Evolutionary conservation across 1,140 invertebrate species (phyloP), one percentile per base, ranked within the genome.

Genomic region (Cotesia chilonis): DNA sequence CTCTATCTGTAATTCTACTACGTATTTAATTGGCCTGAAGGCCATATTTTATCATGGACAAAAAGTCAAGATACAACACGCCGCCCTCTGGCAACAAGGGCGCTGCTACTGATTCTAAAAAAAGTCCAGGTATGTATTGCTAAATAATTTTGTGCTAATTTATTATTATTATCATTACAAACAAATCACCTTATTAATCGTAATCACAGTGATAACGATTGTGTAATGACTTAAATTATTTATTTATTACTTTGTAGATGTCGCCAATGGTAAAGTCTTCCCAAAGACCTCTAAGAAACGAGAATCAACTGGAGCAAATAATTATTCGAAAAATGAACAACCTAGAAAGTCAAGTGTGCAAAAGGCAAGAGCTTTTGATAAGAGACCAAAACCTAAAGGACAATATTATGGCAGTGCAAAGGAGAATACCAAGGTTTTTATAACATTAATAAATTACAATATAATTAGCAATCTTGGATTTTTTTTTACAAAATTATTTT

Each of bases 321-420:
- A 81, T 81, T 78, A 83, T 74, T 79, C 88, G 70, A 89, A 90
- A 80, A 88, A 88, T 87, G 92, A 93, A 84, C 88, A 89, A 79
- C 86, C 87, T 73, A 87, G 86, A 38, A 92, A 90, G 82, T 89
- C 88, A 67, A 83, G 84, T 77, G 86, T 89, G 81, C 91, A 92
- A 81, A 91, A 91, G 82, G 82, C 81, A 82, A 89, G 86, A 84
- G 86, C 85, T 83, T 86, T 89, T 87, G 93, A 94, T 85, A 94
- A 94, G 88, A 90, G 93, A 87, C 92, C 93, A 81, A 90, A 89
- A 85, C 88, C 92, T 86, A 90, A 92, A 85, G 90, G 92, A 86
- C 80, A 88, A 80, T 86, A 89, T 88, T 84, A 89, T 88, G 83
- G 89, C 87, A 80, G 89, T 92, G 83, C 92, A 92, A 89, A 91